phyloP scores from a whole-genome alignment of 1,140 invertebrate species.

The Ceratina japonica region DNA sequence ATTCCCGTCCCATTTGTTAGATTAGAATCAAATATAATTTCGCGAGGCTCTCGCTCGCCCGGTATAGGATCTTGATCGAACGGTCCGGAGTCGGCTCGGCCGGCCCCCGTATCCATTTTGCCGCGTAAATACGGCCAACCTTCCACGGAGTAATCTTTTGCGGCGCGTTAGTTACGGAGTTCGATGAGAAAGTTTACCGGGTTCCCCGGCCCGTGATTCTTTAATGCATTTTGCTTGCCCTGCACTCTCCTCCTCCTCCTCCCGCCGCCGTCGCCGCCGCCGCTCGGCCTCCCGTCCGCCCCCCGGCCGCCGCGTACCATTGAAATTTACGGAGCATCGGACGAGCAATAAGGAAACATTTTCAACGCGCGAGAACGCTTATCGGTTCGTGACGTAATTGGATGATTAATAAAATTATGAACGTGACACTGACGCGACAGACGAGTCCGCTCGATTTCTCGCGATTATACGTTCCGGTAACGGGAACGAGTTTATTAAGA shows the following conservation, averaged over 20 bases:
- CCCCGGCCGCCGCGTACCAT: constrained; percentile 14
- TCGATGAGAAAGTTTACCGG: constrained; percentile 39
- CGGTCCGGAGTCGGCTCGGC: neutral
- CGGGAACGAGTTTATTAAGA: neutral
- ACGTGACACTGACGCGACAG: neutral
- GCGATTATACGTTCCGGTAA: neutral
- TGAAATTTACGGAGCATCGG: constrained; percentile 37
- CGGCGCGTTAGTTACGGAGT: constrained; percentile 45
- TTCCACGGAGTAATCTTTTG: constrained; percentile 34
- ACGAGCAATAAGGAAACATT: constrained; percentile 6
- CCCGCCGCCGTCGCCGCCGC: too few species aligned
- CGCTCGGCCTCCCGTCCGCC: too few species aligned
- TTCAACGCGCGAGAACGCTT: neutral
- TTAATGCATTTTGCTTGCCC: constrained; percentile 43
- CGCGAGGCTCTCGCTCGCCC: constrained; percentile 49
- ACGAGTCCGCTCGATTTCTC: constrained; percentile 1
- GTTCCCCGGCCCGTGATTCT: constrained; percentile 17
- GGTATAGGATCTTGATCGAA: constrained; percentile 36
- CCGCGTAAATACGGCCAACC: constrained; percentile 39
- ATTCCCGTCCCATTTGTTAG: constrained; percentile 75
- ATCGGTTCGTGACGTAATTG: constrained; percentile 28
- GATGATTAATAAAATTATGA: constrained; percentile 41
- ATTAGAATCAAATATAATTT: constrained; percentile 79
- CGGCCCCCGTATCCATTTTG: constrained; percentile 33
- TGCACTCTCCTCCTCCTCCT: neutral